A percentile compares a stretch with the other conserved stretches of the same genome.
Conservation (phyloP, 2,888 invertebrate genomes). For the Nezara viridula region DNA sequence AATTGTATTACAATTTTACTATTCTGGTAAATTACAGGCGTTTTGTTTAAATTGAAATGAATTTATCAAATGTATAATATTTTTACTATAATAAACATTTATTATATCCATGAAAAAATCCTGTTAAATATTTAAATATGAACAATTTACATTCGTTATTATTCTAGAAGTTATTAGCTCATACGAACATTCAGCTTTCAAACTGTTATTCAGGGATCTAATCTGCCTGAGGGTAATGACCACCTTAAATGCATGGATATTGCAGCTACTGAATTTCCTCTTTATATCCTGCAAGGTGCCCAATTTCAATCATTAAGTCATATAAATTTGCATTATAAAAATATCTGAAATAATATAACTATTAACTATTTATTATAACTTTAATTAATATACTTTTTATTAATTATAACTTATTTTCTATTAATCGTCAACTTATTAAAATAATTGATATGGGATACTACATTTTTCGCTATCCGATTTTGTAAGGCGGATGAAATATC, state of each 20-base stretch:
- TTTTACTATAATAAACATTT: too few species aligned
- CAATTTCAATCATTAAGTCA: neutral
- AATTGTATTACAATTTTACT: too few species aligned
- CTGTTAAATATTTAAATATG: neutral
- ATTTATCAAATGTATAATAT: too few species aligned
- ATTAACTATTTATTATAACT: neutral
- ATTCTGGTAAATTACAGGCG: too few species aligned
- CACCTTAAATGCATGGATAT: conserved; percentile 32
- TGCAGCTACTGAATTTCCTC: neutral
- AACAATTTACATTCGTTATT: neutral
- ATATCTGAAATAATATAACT: neutral
- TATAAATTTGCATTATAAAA: neutral
- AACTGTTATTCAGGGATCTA: neutral
- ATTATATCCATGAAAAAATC: too few species aligned
- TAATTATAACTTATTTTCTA: too few species aligned
- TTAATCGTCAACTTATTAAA: too few species aligned
- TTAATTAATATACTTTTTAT: too few species aligned
- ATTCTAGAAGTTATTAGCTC: neutral
- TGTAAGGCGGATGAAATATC: too few species aligned
- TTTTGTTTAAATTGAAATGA: too few species aligned
- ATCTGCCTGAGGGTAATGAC: neutral
- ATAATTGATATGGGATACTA: too few species aligned
- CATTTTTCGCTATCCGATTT: too few species aligned
- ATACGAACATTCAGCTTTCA: neutral
- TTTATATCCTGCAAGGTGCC: neutral